Conservation (phyloP, 2,888 invertebrate genomes). For the Lithophane leautieri region DNA sequence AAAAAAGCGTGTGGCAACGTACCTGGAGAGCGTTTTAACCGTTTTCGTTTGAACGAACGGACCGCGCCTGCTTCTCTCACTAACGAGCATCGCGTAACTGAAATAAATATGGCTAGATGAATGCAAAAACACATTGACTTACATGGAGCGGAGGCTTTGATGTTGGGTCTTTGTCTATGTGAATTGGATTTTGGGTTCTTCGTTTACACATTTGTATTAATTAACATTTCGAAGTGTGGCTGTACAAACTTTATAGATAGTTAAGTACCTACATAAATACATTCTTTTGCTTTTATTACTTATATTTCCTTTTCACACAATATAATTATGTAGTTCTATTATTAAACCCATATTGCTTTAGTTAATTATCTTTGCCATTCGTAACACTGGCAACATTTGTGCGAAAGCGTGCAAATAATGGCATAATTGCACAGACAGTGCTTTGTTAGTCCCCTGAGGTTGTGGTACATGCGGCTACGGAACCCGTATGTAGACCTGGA, state of each 20-base stretch:
- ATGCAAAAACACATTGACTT: conserved; percentile 66
- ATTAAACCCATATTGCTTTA: conserved; percentile 22
- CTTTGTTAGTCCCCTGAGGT: conserved; percentile 54
- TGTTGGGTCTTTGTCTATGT: conserved; percentile 59
- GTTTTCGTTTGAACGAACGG: conserved; percentile 82
- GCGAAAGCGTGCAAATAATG: conserved; percentile 54
- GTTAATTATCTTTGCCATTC: conserved; percentile 21
- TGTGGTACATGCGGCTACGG: conserved; percentile 36
- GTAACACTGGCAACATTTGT: conserved; percentile 49
- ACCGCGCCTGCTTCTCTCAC: conserved; percentile 75
- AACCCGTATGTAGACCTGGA: conserved; percentile 15
- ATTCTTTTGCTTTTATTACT: neutral
- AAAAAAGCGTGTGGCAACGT: conserved; percentile 68
- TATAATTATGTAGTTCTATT: neutral
- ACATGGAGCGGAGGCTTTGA: conserved; percentile 57
- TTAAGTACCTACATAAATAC: neutral
- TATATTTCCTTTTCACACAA: neutral
- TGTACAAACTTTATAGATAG: neutral
- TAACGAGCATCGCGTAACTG: conserved; percentile 86
- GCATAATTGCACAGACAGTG: conserved; percentile 54
- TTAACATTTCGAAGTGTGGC: neutral
- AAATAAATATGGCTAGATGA: conserved; percentile 75
- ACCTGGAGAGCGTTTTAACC: conserved; percentile 85
- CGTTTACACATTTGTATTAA: neutral
- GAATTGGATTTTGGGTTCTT: conserved; percentile 53